Conservation (phyloP, 2,797 vertebrate genomes). For the Semaprochilodus insignis region DNA sequence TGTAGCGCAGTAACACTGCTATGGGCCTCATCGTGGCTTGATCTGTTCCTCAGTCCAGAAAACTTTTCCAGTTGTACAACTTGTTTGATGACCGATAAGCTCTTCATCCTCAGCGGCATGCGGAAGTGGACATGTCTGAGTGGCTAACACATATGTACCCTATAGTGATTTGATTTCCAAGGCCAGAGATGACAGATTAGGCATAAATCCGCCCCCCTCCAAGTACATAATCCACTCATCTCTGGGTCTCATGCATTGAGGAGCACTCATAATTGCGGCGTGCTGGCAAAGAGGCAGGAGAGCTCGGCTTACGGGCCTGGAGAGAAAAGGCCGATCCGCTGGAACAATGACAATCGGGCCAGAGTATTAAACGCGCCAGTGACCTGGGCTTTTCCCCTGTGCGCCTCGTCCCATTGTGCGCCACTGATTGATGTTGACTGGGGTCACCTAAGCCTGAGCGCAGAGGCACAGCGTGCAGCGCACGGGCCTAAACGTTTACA, state of each 20-base stretch:
- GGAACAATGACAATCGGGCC: constrained; percentile 68
- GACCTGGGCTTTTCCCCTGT: constrained; percentile 67
- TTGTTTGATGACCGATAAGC: neutral
- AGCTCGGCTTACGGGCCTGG: constrained; percentile 67
- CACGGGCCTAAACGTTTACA: constrained; percentile 80
- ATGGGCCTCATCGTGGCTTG: neutral
- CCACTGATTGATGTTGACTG: constrained; percentile 79
- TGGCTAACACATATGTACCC: constrained; percentile 67
- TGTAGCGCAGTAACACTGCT: neutral
- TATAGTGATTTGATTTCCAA: constrained; percentile 75
- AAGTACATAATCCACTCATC: constrained; percentile 84
- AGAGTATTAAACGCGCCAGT: constrained; percentile 73
- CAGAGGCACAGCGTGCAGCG: constrained; percentile 69
- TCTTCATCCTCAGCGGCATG: neutral
- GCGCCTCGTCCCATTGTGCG: constrained; percentile 74
- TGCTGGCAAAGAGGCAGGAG: constrained; percentile 64
- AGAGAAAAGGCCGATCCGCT: constrained; percentile 62
- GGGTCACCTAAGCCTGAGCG: constrained; percentile 74
- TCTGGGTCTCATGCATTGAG: constrained; percentile 77
- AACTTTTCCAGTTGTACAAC: neutral
- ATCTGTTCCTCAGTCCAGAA: neutral
- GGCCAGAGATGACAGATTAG: constrained; percentile 79
- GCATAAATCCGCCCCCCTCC: constrained; percentile 66
- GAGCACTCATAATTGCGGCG: constrained; percentile 75
- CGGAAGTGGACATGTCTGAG: constrained; percentile 58